These are phyloP conservation scores for Papilio xuthus DNA, from an alignment of 1,140 invertebrate genomes.

Conservation along the genomic window DNA sequence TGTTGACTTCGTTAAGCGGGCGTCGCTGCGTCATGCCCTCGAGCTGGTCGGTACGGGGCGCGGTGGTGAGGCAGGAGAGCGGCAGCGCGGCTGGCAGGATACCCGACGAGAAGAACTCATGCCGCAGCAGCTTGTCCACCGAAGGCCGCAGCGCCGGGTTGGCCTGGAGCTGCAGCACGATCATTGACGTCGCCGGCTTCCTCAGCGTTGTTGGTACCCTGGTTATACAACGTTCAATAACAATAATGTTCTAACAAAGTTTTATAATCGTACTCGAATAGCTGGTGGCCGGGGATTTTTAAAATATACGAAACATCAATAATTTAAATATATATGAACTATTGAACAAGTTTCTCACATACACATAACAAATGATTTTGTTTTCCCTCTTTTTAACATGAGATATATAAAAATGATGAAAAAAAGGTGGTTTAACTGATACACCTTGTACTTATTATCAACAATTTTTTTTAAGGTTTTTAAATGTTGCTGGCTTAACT, in stretches of 20 bases:
- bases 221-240: conserved; percentile 40
- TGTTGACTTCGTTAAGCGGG: conserved; percentile 87
- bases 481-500: neutral
- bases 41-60: conserved; percentile 91
- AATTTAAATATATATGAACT: neutral
- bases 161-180: conserved; percentile 91
- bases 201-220: conserved; percentile 88
- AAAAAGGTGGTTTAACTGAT: neutral
- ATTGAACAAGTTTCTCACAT: neutral
- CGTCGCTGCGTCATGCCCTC: conserved; percentile 83
- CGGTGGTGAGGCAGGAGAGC: conserved; percentile 94
- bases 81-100: conserved; percentile 92
- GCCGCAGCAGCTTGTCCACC: conserved; percentile 88
- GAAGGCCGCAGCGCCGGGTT: conserved; percentile 91
- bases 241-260: conserved; percentile 3
- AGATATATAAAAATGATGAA: neutral
- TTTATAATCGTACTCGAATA: neutral
- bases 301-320: neutral
- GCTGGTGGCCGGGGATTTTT: neutral
- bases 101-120: conserved; percentile 86
- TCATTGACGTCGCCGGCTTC: conserved; percentile 89
- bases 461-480: neutral
- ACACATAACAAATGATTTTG: neutral
- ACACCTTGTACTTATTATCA: neutral
- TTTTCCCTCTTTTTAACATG: neutral